phyloP scores from a whole-genome alignment of 37 sponge, comb jelly and placozoan species.

The Cladorhizidae sp. region DNA sequence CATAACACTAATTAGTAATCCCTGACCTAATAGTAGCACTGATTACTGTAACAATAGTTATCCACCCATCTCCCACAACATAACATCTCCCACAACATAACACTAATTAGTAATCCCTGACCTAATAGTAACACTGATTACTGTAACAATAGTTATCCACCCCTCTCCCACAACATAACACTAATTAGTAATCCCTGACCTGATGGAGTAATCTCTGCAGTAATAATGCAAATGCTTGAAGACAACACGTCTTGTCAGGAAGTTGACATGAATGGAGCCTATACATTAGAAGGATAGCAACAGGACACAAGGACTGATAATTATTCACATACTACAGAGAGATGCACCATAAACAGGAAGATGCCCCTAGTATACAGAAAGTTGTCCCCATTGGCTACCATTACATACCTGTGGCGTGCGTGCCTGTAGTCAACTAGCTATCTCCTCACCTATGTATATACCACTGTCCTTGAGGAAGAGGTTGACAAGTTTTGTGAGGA shows the following conservation, averaged over 20 bases:
- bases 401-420: background rate
- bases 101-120: too few species aligned
- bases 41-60: too few species aligned
- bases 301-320: background rate
- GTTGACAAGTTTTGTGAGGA: conserved; percentile 28
- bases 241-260: conserved; percentile 52
- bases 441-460: conserved; percentile 55
- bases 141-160: too few species aligned
- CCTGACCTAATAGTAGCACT: too few species aligned
- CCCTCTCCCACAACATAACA: too few species aligned
- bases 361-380: background rate
- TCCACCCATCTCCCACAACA: background rate
- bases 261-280: conserved; percentile 53
- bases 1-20: too few species aligned
- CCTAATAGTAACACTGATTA: too few species aligned
- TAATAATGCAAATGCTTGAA: conserved; percentile 62
- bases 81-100: too few species aligned
- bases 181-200: conserved; percentile 17
- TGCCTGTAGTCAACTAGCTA: background rate
- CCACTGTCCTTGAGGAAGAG: conserved; percentile 46
- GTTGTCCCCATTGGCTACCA: background rate
- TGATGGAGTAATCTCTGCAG: conserved; percentile 46
- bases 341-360: too few species aligned
- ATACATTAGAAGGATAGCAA: conserved; percentile 4
- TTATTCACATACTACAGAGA: background rate